A percentile compares a stretch with the other conserved stretches of the same genome.
Conservation (phyloP, 1,140 invertebrate genomes). For the Steinernema khuongi region DNA sequence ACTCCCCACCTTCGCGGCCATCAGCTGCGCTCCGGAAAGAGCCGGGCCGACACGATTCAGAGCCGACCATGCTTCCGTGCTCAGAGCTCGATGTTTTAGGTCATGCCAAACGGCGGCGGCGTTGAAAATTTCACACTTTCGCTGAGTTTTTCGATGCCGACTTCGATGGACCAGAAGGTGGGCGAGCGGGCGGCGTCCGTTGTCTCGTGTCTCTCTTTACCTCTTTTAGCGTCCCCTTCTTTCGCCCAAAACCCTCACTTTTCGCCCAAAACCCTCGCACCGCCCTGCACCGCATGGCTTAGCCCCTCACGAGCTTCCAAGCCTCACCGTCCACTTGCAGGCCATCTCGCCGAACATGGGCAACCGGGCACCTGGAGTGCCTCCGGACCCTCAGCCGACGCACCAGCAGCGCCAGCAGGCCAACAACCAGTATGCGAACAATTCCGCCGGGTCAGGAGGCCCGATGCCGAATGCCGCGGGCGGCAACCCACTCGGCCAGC, state of each 20-base stretch:
- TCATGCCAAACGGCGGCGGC: neutral
- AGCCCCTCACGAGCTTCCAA: neutral
- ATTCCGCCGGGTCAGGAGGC: neutral
- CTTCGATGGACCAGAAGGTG: constrained; percentile 9
- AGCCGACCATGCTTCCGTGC: neutral
- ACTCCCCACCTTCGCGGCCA: too few species aligned
- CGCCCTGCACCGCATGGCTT: constrained; percentile 16
- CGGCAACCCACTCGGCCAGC: constrained; percentile 43
- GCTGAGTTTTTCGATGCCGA: constrained; percentile 14
- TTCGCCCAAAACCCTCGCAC: neutral
- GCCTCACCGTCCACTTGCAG: neutral
- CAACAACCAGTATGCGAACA: constrained; percentile 10
- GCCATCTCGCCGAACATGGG: neutral
- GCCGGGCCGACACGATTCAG: too few species aligned
- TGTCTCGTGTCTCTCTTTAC: neutral
- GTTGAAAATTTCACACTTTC: constrained; percentile 12
- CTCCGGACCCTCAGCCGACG: constrained; percentile 56
- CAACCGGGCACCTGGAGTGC: constrained; percentile 26
- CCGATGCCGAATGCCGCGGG: constrained; percentile 17
- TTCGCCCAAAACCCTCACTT: neutral
- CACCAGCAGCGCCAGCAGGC: constrained; percentile 24
- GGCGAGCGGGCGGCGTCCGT: constrained; percentile 8
- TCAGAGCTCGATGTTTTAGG: neutral
- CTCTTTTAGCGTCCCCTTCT: neutral
- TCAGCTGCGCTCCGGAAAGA: too few species aligned